Conservation (phyloP, 37 sponge, comb jelly and placozoan species). For the Eunapius fragilis region DNA sequence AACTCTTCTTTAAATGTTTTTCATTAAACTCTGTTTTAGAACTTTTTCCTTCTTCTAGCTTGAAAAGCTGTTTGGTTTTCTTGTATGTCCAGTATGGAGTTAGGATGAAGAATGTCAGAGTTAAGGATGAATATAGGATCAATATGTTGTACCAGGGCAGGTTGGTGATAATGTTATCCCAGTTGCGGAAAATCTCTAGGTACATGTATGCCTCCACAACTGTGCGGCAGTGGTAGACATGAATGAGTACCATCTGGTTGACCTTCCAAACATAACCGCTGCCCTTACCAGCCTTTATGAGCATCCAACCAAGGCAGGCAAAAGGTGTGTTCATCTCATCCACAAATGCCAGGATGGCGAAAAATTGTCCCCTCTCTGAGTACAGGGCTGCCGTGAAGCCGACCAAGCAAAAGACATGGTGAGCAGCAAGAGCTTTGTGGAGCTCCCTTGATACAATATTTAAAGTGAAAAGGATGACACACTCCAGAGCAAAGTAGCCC, state of each 20-base stretch:
- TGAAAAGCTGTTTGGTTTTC: constrained; percentile 70
- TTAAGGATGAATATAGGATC: constrained; percentile 1
- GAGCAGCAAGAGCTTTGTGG: constrained; percentile 26
- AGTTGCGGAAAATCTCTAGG: constrained; percentile 30
- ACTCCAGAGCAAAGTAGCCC: constrained; percentile 62
- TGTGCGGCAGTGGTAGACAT: constrained; percentile 64
- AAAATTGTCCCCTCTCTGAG: constrained; percentile 38
- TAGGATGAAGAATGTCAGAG: constrained; percentile 35
- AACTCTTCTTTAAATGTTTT: not conserved
- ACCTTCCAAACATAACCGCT: constrained; percentile 35
- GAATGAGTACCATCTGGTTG: constrained; percentile 61
- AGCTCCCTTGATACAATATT: constrained; percentile 12
- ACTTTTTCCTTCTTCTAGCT: constrained; percentile 67
- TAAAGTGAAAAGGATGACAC: constrained; percentile 14
- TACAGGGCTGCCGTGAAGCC: constrained; percentile 7
- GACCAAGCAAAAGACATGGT: constrained; percentile 36
- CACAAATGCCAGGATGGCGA: constrained; percentile 31
- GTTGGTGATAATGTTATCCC: constrained; percentile 29
- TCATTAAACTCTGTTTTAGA: constrained; percentile 10
- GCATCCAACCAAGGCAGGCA: constrained; percentile 57
- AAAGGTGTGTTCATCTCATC: constrained; percentile 72
- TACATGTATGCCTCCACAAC: constrained; percentile 29
- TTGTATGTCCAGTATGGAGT: constrained; percentile 80
- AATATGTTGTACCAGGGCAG: constrained; percentile 13
- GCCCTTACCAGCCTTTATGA: constrained; percentile 34